A percentile compares a stretch with the other conserved stretches of the same genome.
These are phyloP conservation scores for Polydrusus cervinus DNA, from an alignment of 2,888 invertebrate genomes.

Conservation along the genomic window DNA sequence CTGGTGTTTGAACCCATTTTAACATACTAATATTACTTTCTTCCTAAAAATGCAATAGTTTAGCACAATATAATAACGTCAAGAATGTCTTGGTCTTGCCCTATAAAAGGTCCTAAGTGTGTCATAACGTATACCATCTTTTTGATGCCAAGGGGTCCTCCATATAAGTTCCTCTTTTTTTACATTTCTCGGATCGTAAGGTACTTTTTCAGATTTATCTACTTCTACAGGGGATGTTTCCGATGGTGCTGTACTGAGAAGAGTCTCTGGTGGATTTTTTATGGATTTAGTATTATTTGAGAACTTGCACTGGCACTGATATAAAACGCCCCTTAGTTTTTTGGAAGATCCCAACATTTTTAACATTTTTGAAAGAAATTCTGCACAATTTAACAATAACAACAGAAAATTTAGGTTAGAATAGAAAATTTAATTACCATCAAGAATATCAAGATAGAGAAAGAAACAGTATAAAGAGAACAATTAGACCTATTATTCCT, in stretches of 20 bases:
- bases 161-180: constrained; percentile 72
- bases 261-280: neutral
- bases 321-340: neutral
- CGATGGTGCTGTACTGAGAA: neutral
- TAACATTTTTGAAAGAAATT: constrained; percentile 12
- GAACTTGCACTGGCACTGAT: constrained; percentile 25
- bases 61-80: neutral
- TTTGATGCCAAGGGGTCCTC: constrained; percentile 77
- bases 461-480: no score
- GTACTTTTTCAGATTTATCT: neutral
- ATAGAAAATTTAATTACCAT: no score
- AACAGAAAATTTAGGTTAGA: neutral
- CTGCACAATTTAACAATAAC: no score
- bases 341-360: constrained; percentile 16
- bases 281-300: constrained; percentile 3
- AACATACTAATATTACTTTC: constrained; percentile 72
- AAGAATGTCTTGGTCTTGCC: constrained; percentile 62
- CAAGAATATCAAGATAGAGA: no score
- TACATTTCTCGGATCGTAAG: constrained; percentile 21
- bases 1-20: constrained; percentile 70
- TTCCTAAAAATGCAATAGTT: constrained; percentile 65
- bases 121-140: constrained; percentile 74
- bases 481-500: no score
- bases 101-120: constrained; percentile 68
- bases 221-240: neutral